Conservation (phyloP, 2,113 vertebrate genomes). For the Hypanus sabinus region DNA sequence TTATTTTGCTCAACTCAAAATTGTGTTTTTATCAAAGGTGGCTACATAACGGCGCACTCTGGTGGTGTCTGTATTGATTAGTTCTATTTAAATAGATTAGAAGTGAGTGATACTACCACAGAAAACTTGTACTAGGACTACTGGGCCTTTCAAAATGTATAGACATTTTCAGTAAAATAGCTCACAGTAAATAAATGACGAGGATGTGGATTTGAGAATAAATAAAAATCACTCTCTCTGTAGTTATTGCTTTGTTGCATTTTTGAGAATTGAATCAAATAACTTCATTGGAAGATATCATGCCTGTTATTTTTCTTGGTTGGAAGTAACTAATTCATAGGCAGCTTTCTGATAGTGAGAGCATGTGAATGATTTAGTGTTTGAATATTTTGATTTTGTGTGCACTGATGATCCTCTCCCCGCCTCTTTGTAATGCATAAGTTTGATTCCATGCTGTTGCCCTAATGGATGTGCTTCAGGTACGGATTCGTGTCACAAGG, state of each 20-base stretch:
- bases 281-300: no score
- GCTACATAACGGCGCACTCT: neutral
- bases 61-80: neutral
- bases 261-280: neutral
- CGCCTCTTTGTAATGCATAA: no score
- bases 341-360: neutral
- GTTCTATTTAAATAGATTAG: neutral
- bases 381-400: no score
- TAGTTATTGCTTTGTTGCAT: neutral
- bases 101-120: neutral
- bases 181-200: neutral
- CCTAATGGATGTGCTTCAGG: no score
- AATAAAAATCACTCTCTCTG: neutral
- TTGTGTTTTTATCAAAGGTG: slow-evolving; percentile 9
- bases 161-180: neutral
- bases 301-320: neutral
- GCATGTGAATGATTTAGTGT: no score
- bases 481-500: no score
- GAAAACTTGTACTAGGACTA: neutral
- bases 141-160: neutral
- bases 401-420: no score
- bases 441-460: no score
- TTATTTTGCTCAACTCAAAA: slow-evolving; percentile 22
- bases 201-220: neutral
- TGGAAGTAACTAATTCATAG: neutral